A percentile compares a stretch with the other conserved stretches of the same genome.
Evolutionary conservation across 2,888 invertebrate genomes (phyloP).

Genomic region (Sinelater perroti): DNA sequence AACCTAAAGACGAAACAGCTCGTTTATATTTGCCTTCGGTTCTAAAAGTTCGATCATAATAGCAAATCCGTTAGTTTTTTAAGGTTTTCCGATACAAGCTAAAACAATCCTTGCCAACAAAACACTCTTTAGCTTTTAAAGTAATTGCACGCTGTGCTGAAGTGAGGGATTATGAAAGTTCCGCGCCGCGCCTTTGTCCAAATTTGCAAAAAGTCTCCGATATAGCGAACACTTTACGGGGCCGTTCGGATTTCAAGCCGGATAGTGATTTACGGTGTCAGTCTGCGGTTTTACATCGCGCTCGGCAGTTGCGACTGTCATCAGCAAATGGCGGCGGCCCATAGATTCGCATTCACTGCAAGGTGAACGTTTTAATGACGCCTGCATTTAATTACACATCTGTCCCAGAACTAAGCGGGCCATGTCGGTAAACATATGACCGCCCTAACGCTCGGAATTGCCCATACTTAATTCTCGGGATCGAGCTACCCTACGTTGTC

Average conservation of each 20-base stretch:
- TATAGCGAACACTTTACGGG: background rate
- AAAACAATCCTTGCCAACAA: background rate
- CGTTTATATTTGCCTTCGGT: too few species aligned
- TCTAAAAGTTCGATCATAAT: too few species aligned
- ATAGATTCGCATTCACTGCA: background rate
- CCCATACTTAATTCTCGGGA: conserved; percentile 36
- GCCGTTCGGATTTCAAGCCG: background rate
- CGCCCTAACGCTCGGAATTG: conserved; percentile 33
- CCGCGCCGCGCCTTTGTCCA: background rate
- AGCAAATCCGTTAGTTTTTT: conserved; percentile 11
- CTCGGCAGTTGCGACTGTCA: conserved; percentile 6
- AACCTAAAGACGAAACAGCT: too few species aligned
- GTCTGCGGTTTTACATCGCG: conserved; percentile 12
- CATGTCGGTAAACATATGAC: conserved; percentile 42
- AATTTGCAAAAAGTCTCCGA: background rate
- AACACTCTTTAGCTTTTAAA: conserved; percentile 27
- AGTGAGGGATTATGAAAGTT: conserved; percentile 14
- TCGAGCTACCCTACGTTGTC: conserved; percentile 36
- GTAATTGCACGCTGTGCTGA: conserved; percentile 15
- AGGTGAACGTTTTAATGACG: conserved; percentile 29
- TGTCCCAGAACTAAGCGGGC: conserved; percentile 39
- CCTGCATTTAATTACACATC: conserved; percentile 39
- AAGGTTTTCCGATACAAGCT: background rate
- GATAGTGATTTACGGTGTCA: background rate
- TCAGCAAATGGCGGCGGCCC: conserved; percentile 4